Conservation (phyloP, 2,113 vertebrate genomes). For the Cromileptes altivelis region DNA sequence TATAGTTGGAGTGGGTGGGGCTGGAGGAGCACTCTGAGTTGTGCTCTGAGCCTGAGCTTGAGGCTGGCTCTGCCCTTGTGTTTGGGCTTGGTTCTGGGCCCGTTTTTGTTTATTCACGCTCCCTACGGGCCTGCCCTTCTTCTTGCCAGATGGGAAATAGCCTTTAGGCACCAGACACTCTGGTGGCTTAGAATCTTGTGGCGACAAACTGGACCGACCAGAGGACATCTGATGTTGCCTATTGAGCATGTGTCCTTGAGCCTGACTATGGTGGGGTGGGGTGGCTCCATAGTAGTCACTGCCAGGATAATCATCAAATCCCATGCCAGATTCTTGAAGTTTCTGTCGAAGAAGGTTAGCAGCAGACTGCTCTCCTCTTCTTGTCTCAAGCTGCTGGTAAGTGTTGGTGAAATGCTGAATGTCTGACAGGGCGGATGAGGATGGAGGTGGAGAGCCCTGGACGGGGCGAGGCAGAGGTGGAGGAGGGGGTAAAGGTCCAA, state of each 20-base stretch:
- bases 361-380: slow-evolving; percentile 85
- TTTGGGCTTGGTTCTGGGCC: slow-evolving; percentile 81
- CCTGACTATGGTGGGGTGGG: slow-evolving; percentile 78
- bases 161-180: slow-evolving; percentile 91
- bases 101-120: slow-evolving; percentile 98
- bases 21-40: slow-evolving; percentile 32
- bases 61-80: slow-evolving; percentile 72
- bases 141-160: slow-evolving; percentile 99
- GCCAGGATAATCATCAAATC: slow-evolving; percentile 84
- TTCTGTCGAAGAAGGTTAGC: slow-evolving; percentile 85
- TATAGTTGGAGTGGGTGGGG: slow-evolving; percentile 52
- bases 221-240: slow-evolving; percentile 81
- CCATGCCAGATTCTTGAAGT: slow-evolving; percentile 84
- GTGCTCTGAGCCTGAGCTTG: slow-evolving; percentile 68
- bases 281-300: slow-evolving; percentile 83
- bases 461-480: slow-evolving; percentile 84
- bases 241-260: slow-evolving; percentile 80
- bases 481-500: slow-evolving; percentile 85
- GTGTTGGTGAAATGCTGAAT: slow-evolving; percentile 88
- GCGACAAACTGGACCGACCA: slow-evolving; percentile 73
- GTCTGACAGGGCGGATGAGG: slow-evolving; percentile 87
- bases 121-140: slow-evolving; percentile 96
- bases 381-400: slow-evolving; percentile 86
- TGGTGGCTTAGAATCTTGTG: slow-evolving; percentile 77
- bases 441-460: slow-evolving; percentile 85